phyloP scores from a whole-genome alignment of 1,140 invertebrate species.

The Drosophila takahashii region DNA sequence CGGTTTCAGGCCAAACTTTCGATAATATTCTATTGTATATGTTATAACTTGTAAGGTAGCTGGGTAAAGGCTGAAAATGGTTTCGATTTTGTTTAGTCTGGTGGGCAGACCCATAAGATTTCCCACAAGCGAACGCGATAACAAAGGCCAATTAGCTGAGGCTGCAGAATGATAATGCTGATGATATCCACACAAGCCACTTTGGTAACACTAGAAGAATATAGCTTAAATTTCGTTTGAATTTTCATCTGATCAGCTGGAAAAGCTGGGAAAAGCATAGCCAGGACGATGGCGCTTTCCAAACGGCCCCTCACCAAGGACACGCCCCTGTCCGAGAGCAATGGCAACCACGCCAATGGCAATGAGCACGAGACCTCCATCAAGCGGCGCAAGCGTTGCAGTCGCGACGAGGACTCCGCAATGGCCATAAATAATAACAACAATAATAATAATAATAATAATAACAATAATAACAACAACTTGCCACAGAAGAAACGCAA shows the following conservation, averaged over 20 bases:
- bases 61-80: background rate
- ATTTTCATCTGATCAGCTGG: constrained; percentile 22
- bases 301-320: constrained; percentile 83
- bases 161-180: background rate
- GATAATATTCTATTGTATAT: background rate
- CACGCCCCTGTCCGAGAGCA: constrained; percentile 67
- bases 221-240: constrained; percentile 1
- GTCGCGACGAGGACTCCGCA: constrained; percentile 77
- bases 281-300: constrained; percentile 73
- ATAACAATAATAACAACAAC: constrained; percentile 25
- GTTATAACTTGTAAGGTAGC: background rate
- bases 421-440: constrained; percentile 52
- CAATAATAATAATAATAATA: constrained; percentile 87
- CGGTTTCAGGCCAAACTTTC: background rate
- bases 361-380: constrained; percentile 73
- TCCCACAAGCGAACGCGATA: background rate
- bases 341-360: constrained; percentile 46
- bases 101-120: background rate
- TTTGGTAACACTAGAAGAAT: background rate
- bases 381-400: constrained; percentile 80
- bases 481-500: constrained; percentile 51
- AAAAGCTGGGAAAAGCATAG: background rate
- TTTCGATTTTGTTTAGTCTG: constrained; percentile 44
- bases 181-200: background rate
- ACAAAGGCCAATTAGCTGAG: background rate